These are phyloP conservation scores for Manis crassicaudata DNA, from an alignment of 2,797 vertebrate species.

Conservation along the genomic window DNA sequence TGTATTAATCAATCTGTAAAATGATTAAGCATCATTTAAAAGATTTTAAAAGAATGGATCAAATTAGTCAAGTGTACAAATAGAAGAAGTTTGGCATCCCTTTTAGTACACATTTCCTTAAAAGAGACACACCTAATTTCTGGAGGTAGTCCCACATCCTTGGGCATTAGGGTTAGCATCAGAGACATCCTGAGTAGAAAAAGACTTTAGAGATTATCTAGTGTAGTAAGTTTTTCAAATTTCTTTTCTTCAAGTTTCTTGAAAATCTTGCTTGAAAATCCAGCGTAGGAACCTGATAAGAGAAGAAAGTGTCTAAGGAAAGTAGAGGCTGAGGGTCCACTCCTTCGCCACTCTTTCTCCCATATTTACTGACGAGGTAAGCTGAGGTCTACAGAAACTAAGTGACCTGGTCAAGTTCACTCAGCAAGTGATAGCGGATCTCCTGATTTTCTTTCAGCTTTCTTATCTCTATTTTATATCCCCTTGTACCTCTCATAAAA, in stretches of 20 bases:
- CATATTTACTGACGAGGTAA: not conserved
- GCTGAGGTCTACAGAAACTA: not conserved
- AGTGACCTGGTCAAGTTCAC: not conserved
- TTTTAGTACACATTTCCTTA: not conserved
- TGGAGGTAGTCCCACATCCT: not conserved
- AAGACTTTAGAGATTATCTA: not conserved
- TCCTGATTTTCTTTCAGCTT: constrained; percentile 15
- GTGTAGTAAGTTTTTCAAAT: not conserved
- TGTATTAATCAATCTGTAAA: not conserved
- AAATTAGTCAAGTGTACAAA: not conserved
- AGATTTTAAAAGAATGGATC: not conserved
- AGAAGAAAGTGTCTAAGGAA: not conserved
- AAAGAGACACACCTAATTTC: not conserved
- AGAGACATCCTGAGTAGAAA: constrained; percentile 17
- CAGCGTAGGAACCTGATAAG: not conserved
- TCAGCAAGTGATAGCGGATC: not conserved
- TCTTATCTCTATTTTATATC: not conserved
- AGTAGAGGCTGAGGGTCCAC: not conserved
- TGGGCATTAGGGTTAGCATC: constrained; percentile 8
- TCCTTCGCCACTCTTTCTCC: not conserved
- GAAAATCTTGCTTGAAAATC: not conserved
- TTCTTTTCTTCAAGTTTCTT: constrained; percentile 24
- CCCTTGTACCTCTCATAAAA: not conserved
- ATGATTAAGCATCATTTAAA: not conserved
- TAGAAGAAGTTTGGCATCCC: not conserved